These are phyloP conservation scores for Phyto melanocephala DNA, from an alignment of 2,888 invertebrate genomes.

Conservation along the genomic window DNA sequence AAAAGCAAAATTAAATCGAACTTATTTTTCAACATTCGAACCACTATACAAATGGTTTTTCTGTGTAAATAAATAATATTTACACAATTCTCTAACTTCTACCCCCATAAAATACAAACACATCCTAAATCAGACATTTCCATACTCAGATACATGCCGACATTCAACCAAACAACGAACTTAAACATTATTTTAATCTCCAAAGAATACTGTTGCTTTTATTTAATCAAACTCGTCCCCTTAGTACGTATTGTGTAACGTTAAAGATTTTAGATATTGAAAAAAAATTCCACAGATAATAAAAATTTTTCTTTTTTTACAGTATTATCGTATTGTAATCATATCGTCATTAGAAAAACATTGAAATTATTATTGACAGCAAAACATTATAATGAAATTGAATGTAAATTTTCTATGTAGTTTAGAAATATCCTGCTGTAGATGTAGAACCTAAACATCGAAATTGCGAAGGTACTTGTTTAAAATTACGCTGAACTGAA, in stretches of 20 bases:
- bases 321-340: background rate
- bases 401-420: background rate
- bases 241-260: no score
- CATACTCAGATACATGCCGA: background rate
- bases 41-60: background rate
- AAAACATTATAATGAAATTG: constrained; percentile 4
- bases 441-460: background rate
- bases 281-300: background rate
- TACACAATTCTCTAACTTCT: background rate
- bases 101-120: background rate
- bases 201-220: background rate
- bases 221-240: background rate
- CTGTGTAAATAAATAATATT: background rate
- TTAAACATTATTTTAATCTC: background rate
- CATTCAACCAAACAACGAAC: background rate
- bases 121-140: background rate
- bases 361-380: constrained; percentile 32
- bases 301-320: background rate
- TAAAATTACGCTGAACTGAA: constrained; percentile 4
- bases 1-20: background rate
- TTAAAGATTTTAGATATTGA: no score
- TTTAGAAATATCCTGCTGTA: background rate
- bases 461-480: background rate
- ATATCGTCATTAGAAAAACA: constrained; percentile 21
- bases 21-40: background rate